phyloP scores from a whole-genome alignment of 2,113 vertebrate species.

The Cinclus cinclus region DNA sequence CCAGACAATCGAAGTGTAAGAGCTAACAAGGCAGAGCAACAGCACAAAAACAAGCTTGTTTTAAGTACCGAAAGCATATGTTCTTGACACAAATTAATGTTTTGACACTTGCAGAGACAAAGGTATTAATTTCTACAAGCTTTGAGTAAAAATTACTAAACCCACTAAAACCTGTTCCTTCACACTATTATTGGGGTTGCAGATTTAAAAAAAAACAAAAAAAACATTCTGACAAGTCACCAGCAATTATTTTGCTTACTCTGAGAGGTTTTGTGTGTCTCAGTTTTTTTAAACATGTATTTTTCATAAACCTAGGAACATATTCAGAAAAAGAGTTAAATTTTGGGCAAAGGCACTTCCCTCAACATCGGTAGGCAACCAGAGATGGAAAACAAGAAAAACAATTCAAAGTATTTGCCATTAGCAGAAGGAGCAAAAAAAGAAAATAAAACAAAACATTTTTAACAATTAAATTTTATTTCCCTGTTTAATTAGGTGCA shows the following conservation, averaged over 20 bases:
- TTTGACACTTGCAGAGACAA: conserved; percentile 22
- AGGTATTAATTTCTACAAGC: neutral
- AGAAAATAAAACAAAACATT: neutral
- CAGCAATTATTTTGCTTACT: neutral
- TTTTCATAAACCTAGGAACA: neutral
- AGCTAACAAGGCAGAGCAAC: conserved; percentile 50
- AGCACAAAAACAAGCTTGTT: conserved; percentile 71
- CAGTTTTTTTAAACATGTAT: neutral
- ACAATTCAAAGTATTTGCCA: neutral
- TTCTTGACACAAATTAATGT: conserved; percentile 59
- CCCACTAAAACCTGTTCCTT: neutral
- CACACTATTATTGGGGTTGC: neutral
- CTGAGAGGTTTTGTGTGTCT: neutral
- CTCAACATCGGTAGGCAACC: neutral
- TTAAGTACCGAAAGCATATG: conserved; percentile 73
- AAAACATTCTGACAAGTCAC: neutral
- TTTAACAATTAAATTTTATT: neutral
- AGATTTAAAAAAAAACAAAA: neutral
- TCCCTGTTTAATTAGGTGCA: neutral
- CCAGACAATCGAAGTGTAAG: conserved; percentile 28
- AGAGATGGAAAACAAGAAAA: neutral
- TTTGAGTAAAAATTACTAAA: neutral
- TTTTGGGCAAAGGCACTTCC: neutral
- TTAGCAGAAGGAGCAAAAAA: neutral
- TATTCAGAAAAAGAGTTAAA: neutral